A percentile compares a stretch with the other conserved stretches of the same genome.
These are phyloP conservation scores for Calephelis perditalis DNA, from an alignment of 2,888 invertebrate genomes.

Conservation along the genomic window DNA sequence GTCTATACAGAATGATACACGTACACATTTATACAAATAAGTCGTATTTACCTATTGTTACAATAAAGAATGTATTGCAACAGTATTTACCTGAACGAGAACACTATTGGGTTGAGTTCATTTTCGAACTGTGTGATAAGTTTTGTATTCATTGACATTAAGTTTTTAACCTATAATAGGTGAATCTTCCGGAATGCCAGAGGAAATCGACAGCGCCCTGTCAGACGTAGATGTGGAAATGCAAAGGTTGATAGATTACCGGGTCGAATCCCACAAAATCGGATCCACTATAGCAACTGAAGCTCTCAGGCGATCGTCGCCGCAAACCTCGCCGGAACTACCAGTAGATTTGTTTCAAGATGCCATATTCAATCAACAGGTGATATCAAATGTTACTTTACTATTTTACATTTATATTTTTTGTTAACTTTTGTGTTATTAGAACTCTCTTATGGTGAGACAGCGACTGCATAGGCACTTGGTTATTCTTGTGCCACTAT, in stretches of 20 bases:
- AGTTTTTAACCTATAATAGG: not conserved
- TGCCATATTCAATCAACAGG: slow-evolving; percentile 49
- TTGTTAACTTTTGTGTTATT: not conserved
- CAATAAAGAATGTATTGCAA: too few species aligned
- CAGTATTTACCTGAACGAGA: too few species aligned
- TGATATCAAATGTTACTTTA: slow-evolving; percentile 22
- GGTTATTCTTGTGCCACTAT: too few species aligned
- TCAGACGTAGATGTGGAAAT: slow-evolving; percentile 80
- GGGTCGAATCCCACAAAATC: slow-evolving; percentile 90
- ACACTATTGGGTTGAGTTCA: too few species aligned
- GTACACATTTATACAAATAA: too few species aligned
- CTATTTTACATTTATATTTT: not conserved
- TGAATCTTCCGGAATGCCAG: not conserved
- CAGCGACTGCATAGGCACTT: too few species aligned
- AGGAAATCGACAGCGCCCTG: slow-evolving; percentile 26
- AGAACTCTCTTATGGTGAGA: too few species aligned
- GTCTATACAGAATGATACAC: too few species aligned
- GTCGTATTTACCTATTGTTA: too few species aligned
- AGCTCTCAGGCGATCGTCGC: slow-evolving; percentile 65
- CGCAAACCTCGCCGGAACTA: slow-evolving; percentile 47
- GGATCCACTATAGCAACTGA: slow-evolving; percentile 91
- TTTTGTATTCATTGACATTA: too few species aligned
- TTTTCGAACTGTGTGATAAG: too few species aligned
- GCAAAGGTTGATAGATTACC: slow-evolving; percentile 84
- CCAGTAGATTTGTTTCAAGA: slow-evolving; percentile 49